Evolutionary conservation across 2,888 invertebrate species (phyloP).

Genomic region (Stictocephala bisonia): DNA sequence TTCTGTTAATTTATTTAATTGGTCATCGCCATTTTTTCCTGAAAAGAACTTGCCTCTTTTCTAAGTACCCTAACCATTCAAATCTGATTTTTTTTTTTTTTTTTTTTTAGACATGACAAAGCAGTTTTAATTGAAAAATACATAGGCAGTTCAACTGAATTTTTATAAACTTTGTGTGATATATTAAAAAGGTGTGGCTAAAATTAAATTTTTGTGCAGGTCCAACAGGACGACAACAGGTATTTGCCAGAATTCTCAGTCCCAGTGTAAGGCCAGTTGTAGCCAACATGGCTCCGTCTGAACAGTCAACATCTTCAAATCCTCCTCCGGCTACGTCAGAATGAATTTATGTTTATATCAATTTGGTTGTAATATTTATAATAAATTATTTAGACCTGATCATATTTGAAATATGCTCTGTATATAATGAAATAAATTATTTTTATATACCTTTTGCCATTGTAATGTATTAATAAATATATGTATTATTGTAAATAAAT

Average conservation of each 20-base stretch:
- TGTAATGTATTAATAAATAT: no score
- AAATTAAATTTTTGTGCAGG: background rate
- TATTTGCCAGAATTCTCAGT: constrained; percentile 67
- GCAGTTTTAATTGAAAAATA: background rate
- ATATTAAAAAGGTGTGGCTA: no score
- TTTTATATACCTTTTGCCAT: no score
- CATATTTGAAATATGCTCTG: no score
- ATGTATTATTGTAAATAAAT: no score
- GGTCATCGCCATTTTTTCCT: no score
- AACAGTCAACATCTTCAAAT: constrained; percentile 10
- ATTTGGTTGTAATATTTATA: no score
- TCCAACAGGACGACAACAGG: constrained; percentile 61
- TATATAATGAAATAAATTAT: no score
- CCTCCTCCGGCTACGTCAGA: constrained; percentile 35
- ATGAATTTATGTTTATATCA: background rate
- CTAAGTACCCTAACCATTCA: background rate
- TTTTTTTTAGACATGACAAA: background rate
- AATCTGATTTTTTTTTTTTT: background rate
- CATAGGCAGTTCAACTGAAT: background rate
- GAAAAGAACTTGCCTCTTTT: no score
- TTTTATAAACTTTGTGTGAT: no score
- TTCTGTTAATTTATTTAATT: no score
- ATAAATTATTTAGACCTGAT: no score
- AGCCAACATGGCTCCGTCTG: constrained; percentile 38
- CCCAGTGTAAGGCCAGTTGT: constrained; percentile 60